Evolutionary conservation across 2,113 vertebrate genomes (phyloP), one percentile per base, ranked within the genome.

Genomic region (Noctilio leporinus): DNA sequence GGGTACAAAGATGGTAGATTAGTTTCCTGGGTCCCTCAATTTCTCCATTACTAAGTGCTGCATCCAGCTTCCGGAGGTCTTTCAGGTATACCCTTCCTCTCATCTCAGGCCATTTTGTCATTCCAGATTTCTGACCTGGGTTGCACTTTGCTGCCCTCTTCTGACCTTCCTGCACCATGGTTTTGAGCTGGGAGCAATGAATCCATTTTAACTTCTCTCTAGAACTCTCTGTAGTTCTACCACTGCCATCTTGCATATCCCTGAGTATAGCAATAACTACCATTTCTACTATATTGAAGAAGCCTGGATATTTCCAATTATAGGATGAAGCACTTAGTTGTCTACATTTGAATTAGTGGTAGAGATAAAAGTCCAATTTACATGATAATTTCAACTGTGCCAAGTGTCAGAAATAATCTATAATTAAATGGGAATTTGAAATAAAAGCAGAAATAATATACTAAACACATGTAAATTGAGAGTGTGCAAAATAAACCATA

Each of bases 91-190:
- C 7, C 45, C 15, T 45, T 82, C 15, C 4, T 5, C 30, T 67
- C 7, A 1, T 35, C 11, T 30, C 15, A 28, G 33, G 57, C 20
- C 69, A 65, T 70, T 81, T 51, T 38, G 53, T 82, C 28, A 33
- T 9, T 62, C 35, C 30, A 73, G 40, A 81, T 75, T 75, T 90
- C 40, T 81, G 35, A 67, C 35, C n/a, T 24, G 22, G 51, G 9
- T 30, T 96, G 84, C 35, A 82, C 78, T 95, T 96, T 96, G 95
- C 89, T 97, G 93, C 91, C 92, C 93, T 94, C 93, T 94, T 93
- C 89, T 96, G 83, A 94, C 35, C 64, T 78, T 70, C 20, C 35
- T 49, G 85, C n/a, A 65, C 75, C 67, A 81, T 12, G 49, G 12
- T 43, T 84, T 72, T 88, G 49, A 86, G 69, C 14, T 49, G 38